These are phyloP conservation scores for Caenorhabditis parvicauda DNA, from an alignment of 2,888 invertebrate genomes.

Conservation along the genomic window DNA sequence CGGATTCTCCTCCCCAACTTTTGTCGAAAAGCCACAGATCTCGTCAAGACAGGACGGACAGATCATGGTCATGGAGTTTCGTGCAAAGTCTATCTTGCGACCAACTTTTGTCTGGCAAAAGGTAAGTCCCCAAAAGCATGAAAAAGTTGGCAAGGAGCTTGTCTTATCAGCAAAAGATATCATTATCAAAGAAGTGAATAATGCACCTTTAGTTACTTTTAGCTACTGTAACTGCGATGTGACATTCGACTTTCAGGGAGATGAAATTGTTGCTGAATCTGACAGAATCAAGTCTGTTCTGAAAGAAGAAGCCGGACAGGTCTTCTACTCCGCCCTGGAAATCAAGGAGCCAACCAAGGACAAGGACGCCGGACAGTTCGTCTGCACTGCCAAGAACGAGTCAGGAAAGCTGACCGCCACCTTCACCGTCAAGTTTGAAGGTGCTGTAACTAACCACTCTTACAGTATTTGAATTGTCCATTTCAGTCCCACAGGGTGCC, in stretches of 20 bases:
- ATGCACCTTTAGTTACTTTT: too few species aligned
- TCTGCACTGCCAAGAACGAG: slow-evolving; percentile 63
- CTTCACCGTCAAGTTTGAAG: slow-evolving; percentile 63
- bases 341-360: slow-evolving; percentile 83
- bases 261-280: slow-evolving; percentile 68
- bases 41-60: slow-evolving; percentile 97
- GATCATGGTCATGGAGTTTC: slow-evolving; percentile 93
- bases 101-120: slow-evolving; percentile 93
- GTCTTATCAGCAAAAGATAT: neutral
- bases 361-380: slow-evolving; percentile 63
- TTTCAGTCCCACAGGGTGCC: slow-evolving; percentile 62
- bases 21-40: slow-evolving; percentile 96
- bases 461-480: neutral
- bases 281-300: slow-evolving; percentile 61
- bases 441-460: slow-evolving; percentile 10
- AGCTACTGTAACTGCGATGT: too few species aligned
- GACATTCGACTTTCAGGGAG: slow-evolving; percentile 68
- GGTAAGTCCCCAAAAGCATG: slow-evolving; percentile 2
- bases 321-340: slow-evolving; percentile 61
- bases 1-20: slow-evolving; percentile 73
- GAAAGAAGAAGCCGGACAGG: slow-evolving; percentile 50
- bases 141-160: neutral
- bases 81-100: slow-evolving; percentile 84
- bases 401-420: slow-evolving; percentile 63
- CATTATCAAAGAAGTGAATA: neutral